Percentiles rank a stretch among this genome's conserved stretches.
These are phyloP conservation scores for Sitodiplosis mosellana DNA, from an alignment of 1,140 invertebrate species.

Conservation along the genomic window DNA sequence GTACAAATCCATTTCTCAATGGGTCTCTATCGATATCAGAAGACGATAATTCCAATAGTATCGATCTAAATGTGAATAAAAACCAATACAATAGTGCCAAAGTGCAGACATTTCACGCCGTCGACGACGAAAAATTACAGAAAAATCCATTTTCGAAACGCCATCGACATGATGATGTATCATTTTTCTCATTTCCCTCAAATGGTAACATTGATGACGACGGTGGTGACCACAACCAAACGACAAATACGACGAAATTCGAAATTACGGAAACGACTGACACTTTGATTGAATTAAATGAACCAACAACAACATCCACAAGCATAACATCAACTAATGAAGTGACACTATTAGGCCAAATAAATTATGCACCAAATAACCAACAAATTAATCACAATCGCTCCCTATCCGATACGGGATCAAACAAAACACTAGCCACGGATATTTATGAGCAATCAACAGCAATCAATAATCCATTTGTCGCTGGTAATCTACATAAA, in stretches of 20 bases:
- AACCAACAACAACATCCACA: too few relatives aligned
- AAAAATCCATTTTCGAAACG: neutral
- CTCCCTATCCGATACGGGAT: conserved; percentile 8
- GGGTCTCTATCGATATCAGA: neutral
- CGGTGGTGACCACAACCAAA: too few relatives aligned
- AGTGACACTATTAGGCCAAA: too few relatives aligned
- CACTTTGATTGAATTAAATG: too few relatives aligned
- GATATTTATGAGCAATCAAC: neutral
- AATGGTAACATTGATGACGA: too few relatives aligned
- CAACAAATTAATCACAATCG: conserved; percentile 6
- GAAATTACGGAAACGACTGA: too few relatives aligned
- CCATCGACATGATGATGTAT: neutral
- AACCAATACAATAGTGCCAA: neutral
- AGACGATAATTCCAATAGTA: neutral
- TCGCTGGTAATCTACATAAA: conserved; percentile 18
- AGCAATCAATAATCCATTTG: conserved; percentile 17
- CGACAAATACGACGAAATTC: too few relatives aligned
- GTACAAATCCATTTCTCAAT: conserved; percentile 5
- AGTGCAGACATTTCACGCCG: neutral
- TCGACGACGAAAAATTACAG: neutral
- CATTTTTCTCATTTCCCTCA: too few relatives aligned
- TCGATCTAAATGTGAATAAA: neutral
- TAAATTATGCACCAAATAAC: neutral
- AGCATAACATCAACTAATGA: too few relatives aligned
- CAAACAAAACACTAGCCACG: neutral